Evolutionary conservation across 2,113 vertebrate species (phyloP).

Genomic region (Antennarius striatus): DNA sequence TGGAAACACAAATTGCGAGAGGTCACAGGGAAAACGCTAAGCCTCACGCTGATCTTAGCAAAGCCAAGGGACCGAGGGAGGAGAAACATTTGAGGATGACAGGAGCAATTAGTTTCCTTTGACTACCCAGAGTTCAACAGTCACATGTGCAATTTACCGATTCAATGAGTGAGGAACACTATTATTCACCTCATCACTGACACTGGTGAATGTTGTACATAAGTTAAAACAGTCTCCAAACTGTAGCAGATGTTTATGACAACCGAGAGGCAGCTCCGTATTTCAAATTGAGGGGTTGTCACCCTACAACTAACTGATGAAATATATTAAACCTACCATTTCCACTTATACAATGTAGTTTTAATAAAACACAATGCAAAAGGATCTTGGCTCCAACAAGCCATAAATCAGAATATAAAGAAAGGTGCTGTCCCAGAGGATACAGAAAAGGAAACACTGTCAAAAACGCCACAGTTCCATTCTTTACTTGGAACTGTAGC

Average conservation of each 20-base stretch:
- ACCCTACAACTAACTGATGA: slow-evolving; percentile 38
- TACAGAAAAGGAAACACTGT: no score
- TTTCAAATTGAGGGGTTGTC: slow-evolving; percentile 53
- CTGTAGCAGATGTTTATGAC: slow-evolving; percentile 12
- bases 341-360: slow-evolving; percentile 27
- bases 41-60: slow-evolving; percentile 23
- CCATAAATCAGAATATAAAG: background rate
- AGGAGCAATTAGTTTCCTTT: slow-evolving; percentile 56
- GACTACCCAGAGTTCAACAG: slow-evolving; percentile 55
- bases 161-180: slow-evolving; percentile 28
- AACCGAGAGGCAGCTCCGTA: slow-evolving; percentile 48
- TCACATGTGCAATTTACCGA: slow-evolving; percentile 55
- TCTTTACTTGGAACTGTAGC: background rate
- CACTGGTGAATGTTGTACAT: slow-evolving; percentile 32
- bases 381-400: background rate
- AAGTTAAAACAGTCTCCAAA: slow-evolving; percentile 24
- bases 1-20: slow-evolving; percentile 31
- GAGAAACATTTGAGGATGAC: slow-evolving; percentile 47
- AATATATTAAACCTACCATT: slow-evolving; percentile 13
- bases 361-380: slow-evolving; percentile 15
- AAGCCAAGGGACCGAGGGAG: slow-evolving; percentile 2
- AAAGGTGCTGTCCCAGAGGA: background rate
- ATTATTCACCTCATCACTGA: slow-evolving; percentile 48
- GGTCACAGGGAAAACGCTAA: slow-evolving; percentile 29
- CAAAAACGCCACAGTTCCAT: background rate